Percentiles rank a stretch among this genome's conserved stretches.
These are phyloP conservation scores for Triplophysa tibetana DNA, from an alignment of 2,113 vertebrate genomes.

Conservation along the genomic window DNA sequence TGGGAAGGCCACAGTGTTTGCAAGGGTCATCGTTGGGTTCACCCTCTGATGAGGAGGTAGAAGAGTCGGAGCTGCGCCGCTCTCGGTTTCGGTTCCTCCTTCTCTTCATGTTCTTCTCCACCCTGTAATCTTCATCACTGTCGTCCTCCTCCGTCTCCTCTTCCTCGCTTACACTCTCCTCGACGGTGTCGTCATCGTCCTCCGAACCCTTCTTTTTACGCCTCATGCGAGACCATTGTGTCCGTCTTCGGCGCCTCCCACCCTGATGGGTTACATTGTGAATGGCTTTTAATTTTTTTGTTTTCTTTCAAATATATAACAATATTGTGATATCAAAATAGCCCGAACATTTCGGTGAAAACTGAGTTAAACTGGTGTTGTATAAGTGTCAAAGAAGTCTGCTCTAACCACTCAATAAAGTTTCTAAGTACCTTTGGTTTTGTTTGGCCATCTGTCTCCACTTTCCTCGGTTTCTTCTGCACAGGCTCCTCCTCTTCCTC, in stretches of 20 bases:
- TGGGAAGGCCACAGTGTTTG: conserved; percentile 97
- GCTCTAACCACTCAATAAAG: neutral
- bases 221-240: conserved; percentile 86
- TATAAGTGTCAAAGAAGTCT: too few relatives aligned
- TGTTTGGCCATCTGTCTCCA: conserved; percentile 81
- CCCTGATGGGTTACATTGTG: conserved; percentile 40
- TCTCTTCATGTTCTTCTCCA: conserved; percentile 69
- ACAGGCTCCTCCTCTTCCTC: conserved; percentile 73
- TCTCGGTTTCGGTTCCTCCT: conserved; percentile 74
- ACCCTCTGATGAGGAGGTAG: conserved; percentile 75
- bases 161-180: conserved; percentile 64
- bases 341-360: too few relatives aligned
- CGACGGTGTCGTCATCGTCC: conserved; percentile 61
- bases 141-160: conserved; percentile 81
- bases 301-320: too few relatives aligned
- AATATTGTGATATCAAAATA: too few relatives aligned
- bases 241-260: conserved; percentile 77
- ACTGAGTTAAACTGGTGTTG: too few relatives aligned
- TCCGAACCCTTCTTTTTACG: conserved; percentile 89
- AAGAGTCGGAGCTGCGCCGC: conserved; percentile 80
- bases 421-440: conserved; percentile 82
- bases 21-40: conserved; percentile 92
- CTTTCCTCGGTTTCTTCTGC: conserved; percentile 80
- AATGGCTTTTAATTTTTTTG: neutral
- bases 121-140: conserved; percentile 85